Percentiles rank a stretch among this genome's conserved stretches.
Evolutionary conservation across 1,140 invertebrate genomes (phyloP).

Genomic region (Brachystomella parvula): DNA sequence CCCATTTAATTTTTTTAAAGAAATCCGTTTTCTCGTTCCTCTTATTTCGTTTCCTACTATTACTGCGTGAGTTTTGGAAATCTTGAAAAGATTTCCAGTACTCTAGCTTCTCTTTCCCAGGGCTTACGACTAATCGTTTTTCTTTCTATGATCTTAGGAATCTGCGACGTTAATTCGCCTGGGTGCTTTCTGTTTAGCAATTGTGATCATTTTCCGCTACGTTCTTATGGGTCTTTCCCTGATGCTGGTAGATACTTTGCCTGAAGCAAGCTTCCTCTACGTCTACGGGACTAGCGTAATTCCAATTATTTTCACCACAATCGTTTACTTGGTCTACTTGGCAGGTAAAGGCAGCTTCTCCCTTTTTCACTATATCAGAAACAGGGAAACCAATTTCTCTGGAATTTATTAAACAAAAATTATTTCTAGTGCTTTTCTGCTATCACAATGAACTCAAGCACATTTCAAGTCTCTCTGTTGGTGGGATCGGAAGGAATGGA

Average conservation of each 20-base stretch:
- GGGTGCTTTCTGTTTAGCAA: conserved; percentile 18
- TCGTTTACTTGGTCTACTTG: conserved; percentile 34
- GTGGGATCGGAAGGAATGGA: background rate
- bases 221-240: conserved; percentile 24
- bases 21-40: too few relatives aligned
- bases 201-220: conserved; percentile 24
- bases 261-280: conserved; percentile 28
- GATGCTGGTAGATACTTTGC: conserved; percentile 20
- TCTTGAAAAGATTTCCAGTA: too few relatives aligned
- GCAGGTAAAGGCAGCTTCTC: too few relatives aligned
- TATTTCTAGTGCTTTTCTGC: conserved; percentile 32
- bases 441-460: conserved; percentile 35
- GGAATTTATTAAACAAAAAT: too few relatives aligned
- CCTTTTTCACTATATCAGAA: too few relatives aligned
- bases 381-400: too few relatives aligned
- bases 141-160: conserved; percentile 16
- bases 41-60: too few relatives aligned
- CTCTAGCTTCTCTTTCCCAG: too few relatives aligned
- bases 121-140: too few relatives aligned
- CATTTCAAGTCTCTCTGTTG: background rate
- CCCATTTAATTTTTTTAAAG: too few relatives aligned
- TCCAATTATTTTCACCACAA: conserved; percentile 27
- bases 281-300: conserved; percentile 24
- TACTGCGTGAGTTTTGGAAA: too few relatives aligned
- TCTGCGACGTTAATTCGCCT: conserved; percentile 21